phyloP scores from a whole-genome alignment of 92 coral and sea anemone genomes.

The Zoanthus sansibaricus region DNA sequence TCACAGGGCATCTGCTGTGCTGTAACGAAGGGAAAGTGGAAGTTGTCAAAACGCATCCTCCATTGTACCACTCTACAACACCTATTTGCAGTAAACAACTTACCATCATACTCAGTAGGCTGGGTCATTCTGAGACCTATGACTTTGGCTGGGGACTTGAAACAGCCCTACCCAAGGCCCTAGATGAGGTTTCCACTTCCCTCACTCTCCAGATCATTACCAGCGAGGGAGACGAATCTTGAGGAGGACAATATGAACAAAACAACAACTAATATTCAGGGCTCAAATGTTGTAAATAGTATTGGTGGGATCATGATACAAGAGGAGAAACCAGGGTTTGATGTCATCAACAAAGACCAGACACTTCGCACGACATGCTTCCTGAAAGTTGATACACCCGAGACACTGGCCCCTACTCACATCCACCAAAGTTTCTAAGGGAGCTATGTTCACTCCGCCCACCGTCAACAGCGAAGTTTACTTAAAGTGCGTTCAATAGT shows the following conservation, averaged over 20 bases:
- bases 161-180: slow-evolving; percentile 66
- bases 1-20: slow-evolving; percentile 70
- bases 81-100: slow-evolving; percentile 62
- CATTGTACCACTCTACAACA: slow-evolving; percentile 65
- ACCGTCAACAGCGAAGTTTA: slow-evolving; percentile 27
- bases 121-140: slow-evolving; percentile 68
- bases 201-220: slow-evolving; percentile 55
- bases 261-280: slow-evolving; percentile 56
- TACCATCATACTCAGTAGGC: slow-evolving; percentile 58
- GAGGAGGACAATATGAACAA: slow-evolving; percentile 67
- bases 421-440: slow-evolving; percentile 58
- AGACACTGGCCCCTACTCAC: slow-evolving; percentile 50
- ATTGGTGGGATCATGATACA: slow-evolving; percentile 64
- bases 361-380: background rate
- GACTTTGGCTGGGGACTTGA: slow-evolving; percentile 62
- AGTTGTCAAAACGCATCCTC: slow-evolving; percentile 63
- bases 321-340: slow-evolving; percentile 58
- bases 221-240: slow-evolving; percentile 55
- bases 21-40: slow-evolving; percentile 60
- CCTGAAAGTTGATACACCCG: slow-evolving; percentile 55
- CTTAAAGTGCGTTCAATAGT: slow-evolving; percentile 34
- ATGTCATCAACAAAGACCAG: slow-evolving; percentile 37
- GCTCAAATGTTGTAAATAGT: slow-evolving; percentile 68
- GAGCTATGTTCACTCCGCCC: slow-evolving; percentile 41
- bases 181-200: slow-evolving; percentile 49